Conservation (phyloP, 2,113 vertebrate species). For the Ia io region DNA sequence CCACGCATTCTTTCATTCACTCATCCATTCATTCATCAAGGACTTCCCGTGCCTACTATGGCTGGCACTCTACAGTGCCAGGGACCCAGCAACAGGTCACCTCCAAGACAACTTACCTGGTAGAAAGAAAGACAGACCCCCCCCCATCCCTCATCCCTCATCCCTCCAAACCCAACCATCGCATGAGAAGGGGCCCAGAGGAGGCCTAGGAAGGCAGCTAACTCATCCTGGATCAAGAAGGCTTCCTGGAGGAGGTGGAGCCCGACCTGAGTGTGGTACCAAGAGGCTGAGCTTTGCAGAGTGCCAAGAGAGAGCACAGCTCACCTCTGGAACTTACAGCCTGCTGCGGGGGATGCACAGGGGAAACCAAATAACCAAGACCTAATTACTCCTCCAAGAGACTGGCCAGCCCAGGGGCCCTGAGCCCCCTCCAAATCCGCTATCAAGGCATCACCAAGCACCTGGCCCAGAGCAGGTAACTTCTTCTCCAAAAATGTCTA, state of each 20-base stretch:
- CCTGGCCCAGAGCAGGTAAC: background rate
- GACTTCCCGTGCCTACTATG: background rate
- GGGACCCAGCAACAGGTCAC: background rate
- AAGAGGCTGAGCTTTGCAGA: background rate
- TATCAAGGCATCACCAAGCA: background rate
- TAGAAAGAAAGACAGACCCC: background rate
- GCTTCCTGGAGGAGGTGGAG: background rate
- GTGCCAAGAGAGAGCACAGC: background rate
- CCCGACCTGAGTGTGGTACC: background rate
- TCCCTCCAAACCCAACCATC: background rate
- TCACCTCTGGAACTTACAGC: background rate
- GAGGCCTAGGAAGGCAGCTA: background rate
- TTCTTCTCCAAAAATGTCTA: too few relatives aligned
- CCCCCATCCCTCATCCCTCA: background rate
- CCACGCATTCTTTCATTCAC: background rate
- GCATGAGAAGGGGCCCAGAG: background rate
- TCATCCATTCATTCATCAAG: background rate
- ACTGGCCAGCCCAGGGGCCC: background rate
- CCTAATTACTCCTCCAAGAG: background rate
- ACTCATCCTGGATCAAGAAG: background rate
- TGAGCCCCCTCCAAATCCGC: background rate
- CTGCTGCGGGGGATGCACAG: accelerated
- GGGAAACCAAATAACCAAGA: background rate
- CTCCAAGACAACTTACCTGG: background rate
- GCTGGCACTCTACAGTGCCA: background rate